Base-by-base conservation (phyloP, 2,888 invertebrate species). In the Steinernema carpocapsae region DNA sequence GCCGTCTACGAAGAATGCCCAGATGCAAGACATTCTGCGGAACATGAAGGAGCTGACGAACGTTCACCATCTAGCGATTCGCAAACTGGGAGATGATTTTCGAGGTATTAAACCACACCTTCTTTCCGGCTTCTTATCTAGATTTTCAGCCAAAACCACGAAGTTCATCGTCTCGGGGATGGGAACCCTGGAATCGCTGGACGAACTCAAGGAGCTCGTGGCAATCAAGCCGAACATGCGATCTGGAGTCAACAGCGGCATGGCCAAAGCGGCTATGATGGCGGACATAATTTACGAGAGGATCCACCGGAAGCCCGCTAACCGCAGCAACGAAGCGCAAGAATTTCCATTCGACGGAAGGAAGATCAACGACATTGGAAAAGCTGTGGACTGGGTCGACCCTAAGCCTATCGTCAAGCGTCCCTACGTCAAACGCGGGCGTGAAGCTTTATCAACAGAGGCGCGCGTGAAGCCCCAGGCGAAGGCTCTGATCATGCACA, bases 141-240 rank as follows among this genome's bases (percentile, higher is more conserved):
- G 6, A 29, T 6, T 64, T 64, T 64, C 64, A 64, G 64, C 37
- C 1, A 22, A 26, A 1, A 64, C 64, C 14, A 29, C 29, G 6
- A 64, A 32, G 17, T 7, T 64, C 6, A 32, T 64, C 26, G 64
- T 64, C 19, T 64, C 64, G 12, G 64, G 64, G 3, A 29, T 64
- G 12, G 64, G 64, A 22, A 64, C 64, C 12, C 3, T 64, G 64
- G 64, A 64, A 1, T 29, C 64, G 17, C 32, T 32, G 32, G 64
- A 64, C 6, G 32, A 64, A 32, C 19, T 64, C 10, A 29, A 32
- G 32, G 32, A 64, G 19, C 17, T 64, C 26, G 26, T 64, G 29
- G 29, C 64, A 4, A 17, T 64, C 32, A 64, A 64, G 37, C 64
- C 64, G 17, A 64, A 32, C 29, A 64, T 64, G 64, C 64, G 64